Conservation (phyloP, 2,888 invertebrate genomes). For the Ypsolopha sequella region DNA sequence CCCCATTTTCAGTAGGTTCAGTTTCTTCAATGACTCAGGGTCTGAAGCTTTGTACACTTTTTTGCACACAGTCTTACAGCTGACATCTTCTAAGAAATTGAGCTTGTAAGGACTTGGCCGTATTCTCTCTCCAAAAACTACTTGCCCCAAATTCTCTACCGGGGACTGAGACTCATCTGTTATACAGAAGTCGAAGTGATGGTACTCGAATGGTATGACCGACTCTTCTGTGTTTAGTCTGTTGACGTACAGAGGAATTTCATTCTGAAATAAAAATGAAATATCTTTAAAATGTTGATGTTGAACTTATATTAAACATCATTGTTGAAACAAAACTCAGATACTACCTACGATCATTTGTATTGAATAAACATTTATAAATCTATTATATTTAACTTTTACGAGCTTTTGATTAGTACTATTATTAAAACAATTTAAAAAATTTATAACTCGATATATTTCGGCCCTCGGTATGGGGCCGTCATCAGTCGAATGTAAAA, state of each 20-base stretch:
- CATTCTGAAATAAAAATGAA: conserved; percentile 79
- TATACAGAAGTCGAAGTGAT: conserved; percentile 96
- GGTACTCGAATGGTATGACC: conserved; percentile 98
- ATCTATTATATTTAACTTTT: too few species aligned
- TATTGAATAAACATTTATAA: too few species aligned
- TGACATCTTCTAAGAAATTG: conserved; percentile 80
- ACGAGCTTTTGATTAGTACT: too few species aligned
- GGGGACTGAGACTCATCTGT: conserved; percentile 85
- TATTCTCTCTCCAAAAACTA: conserved; percentile 99
- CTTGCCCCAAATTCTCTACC: conserved; percentile 98
- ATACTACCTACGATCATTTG: too few species aligned
- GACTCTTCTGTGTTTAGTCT: conserved; percentile 98
- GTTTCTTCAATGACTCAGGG: conserved; percentile 73
- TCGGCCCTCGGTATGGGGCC: too few species aligned
- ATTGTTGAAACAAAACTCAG: too few species aligned
- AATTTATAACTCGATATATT: too few species aligned
- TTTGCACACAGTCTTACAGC: conserved; percentile 72
- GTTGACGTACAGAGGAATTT: conserved; percentile 93
- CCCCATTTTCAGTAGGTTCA: conserved; percentile 90
- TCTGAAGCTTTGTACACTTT: conserved; percentile 80
- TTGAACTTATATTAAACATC: too few species aligned
- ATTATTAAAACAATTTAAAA: too few species aligned
- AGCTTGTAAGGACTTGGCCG: conserved; percentile 94
- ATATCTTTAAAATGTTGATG: too few species aligned
- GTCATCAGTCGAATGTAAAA: too few species aligned